Conservation (phyloP, 2,797 vertebrate species). For the Allobates femoralis region DNA sequence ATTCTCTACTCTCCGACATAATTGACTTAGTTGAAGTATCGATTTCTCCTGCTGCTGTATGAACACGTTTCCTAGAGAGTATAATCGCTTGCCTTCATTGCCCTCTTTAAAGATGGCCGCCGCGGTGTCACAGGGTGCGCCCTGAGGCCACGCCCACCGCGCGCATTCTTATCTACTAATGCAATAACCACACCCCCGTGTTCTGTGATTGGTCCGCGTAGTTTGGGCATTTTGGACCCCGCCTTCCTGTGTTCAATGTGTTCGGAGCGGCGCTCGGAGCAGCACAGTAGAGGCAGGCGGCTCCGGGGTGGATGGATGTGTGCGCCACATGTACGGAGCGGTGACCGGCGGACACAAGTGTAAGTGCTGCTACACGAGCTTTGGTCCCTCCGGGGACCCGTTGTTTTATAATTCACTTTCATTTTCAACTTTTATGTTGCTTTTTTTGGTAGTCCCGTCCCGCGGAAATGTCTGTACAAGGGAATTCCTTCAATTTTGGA, state of each 20-base stretch:
- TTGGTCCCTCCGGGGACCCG: neutral
- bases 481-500: too few species aligned
- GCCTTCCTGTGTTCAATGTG: neutral
- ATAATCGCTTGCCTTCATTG: neutral
- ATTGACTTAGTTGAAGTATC: neutral
- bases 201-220: neutral
- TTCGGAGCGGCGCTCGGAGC: neutral
- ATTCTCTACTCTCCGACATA: neutral
- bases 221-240: neutral
- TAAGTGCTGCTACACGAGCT: neutral
- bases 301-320: neutral
- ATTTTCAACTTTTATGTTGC: neutral
- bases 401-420: too few species aligned
- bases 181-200: neutral
- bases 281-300: neutral
- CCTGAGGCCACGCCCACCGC: neutral
- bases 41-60: too few species aligned
- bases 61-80: neutral
- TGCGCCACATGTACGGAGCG: neutral
- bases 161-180: neutral
- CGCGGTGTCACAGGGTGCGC: neutral
- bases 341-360: neutral
- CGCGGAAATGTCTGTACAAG: too few species aligned
- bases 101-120: neutral
- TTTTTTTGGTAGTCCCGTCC: neutral